Evolutionary conservation across 2,113 vertebrate species (phyloP).

Genomic region (Apteryx mantelli): DNA sequence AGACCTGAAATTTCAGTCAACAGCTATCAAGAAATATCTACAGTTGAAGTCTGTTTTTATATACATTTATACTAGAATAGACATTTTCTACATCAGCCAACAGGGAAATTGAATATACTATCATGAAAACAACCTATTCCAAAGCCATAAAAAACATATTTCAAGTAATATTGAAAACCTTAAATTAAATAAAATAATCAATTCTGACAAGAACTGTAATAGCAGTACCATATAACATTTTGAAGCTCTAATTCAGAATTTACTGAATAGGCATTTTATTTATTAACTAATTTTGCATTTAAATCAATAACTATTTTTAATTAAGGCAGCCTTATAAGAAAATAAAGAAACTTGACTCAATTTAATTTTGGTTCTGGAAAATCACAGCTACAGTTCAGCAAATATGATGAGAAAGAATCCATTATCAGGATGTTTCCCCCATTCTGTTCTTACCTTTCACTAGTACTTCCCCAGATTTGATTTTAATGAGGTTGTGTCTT

Average conservation of each 20-base stretch:
- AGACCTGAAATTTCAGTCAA: conserved; percentile 2
- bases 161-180: background rate
- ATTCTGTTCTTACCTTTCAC: background rate
- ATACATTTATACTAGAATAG: background rate
- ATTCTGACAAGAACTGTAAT: background rate
- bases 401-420: background rate
- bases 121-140: background rate
- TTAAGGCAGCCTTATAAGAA: background rate
- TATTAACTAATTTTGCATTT: background rate
- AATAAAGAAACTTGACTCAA: background rate
- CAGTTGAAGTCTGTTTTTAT: background rate
- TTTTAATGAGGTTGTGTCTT: background rate
- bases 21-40: background rate
- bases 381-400: background rate
- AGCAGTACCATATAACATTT: background rate
- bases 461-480: background rate
- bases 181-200: background rate
- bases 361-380: background rate
- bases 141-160: background rate
- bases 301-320: background rate
- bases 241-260: background rate
- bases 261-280: background rate
- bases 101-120: background rate
- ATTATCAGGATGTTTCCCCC: background rate
- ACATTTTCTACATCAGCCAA: background rate